Percentiles rank a stretch among this genome's conserved stretches.
These are phyloP conservation scores for Pammene fasciana DNA, from an alignment of 2,888 invertebrate genomes.

Conservation along the genomic window DNA sequence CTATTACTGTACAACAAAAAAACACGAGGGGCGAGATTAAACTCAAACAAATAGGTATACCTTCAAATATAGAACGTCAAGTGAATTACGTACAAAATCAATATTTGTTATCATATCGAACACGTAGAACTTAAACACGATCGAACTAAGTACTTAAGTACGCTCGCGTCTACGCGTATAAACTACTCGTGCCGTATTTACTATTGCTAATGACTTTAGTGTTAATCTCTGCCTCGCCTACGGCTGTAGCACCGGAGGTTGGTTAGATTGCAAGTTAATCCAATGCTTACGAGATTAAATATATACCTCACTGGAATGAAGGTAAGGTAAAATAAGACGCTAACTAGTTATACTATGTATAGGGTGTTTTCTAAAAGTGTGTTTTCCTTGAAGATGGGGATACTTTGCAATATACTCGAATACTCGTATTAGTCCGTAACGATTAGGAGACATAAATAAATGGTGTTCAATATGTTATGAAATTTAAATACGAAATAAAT, in stretches of 20 bases:
- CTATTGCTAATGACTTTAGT: constrained; percentile 21
- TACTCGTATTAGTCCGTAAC: too few species aligned
- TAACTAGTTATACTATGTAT: not conserved
- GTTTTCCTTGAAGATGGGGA: not conserved
- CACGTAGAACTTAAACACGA: constrained; percentile 10
- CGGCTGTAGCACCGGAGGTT: constrained; percentile 15
- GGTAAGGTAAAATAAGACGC: constrained; percentile 4
- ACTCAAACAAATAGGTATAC: too few species aligned
- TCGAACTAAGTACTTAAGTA: constrained; percentile 8
- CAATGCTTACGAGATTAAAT: constrained; percentile 31
- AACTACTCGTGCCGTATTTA: constrained; percentile 23
- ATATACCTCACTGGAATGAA: constrained; percentile 9
- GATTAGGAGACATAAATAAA: too few species aligned
- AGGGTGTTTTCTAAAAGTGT: not conserved
- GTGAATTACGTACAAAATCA: constrained; percentile 3
- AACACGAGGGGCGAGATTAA: too few species aligned
- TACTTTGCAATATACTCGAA: too few species aligned
- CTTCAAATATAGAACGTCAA: not conserved
- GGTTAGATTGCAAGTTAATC: constrained; percentile 38
- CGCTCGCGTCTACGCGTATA: not conserved
- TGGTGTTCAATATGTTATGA: too few species aligned
- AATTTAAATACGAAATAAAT: too few species aligned
- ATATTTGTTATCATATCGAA: constrained; percentile 5
- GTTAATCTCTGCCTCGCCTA: constrained; percentile 28
- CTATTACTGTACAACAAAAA: too few species aligned